phyloP scores from a whole-genome alignment of 2,888 invertebrate genomes.

The Tenodera sinensis region DNA sequence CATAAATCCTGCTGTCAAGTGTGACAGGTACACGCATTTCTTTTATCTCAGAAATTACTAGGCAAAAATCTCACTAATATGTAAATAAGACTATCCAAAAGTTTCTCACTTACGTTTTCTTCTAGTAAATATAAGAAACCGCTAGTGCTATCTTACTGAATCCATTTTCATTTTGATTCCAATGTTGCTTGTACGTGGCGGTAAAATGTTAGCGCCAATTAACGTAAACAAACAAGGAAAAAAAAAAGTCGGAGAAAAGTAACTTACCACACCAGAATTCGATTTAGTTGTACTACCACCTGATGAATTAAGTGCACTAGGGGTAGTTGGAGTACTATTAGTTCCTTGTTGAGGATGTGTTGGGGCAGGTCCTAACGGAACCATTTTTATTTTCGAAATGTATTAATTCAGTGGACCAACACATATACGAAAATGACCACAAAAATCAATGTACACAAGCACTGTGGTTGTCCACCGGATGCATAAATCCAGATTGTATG shows the following conservation, averaged over 20 bases:
- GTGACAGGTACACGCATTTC: too few relatives aligned
- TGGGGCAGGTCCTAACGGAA: slow-evolving; percentile 66
- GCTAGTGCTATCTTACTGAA: too few relatives aligned
- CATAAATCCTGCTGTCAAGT: too few relatives aligned
- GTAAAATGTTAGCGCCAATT: background rate
- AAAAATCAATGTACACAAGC: background rate
- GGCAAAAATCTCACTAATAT: too few relatives aligned
- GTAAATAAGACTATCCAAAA: too few relatives aligned
- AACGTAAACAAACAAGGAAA: background rate
- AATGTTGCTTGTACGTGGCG: too few relatives aligned
- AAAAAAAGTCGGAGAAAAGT: background rate
- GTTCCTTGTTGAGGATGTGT: slow-evolving; percentile 45
- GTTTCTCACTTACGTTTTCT: too few relatives aligned
- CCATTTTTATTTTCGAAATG: slow-evolving; percentile 50
- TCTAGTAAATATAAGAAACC: too few relatives aligned
- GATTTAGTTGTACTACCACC: slow-evolving; percentile 26
- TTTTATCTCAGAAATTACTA: too few relatives aligned
- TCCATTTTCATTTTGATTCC: too few relatives aligned
- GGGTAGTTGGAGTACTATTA: slow-evolving; percentile 24
- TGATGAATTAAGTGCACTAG: slow-evolving; percentile 23
- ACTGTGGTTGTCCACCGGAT: background rate
- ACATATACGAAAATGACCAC: background rate
- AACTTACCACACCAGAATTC: slow-evolving; percentile 26
- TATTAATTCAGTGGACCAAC: background rate
- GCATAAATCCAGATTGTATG: background rate